Conservation (phyloP, 2,888 invertebrate genomes). For the Netelia inedita region DNA sequence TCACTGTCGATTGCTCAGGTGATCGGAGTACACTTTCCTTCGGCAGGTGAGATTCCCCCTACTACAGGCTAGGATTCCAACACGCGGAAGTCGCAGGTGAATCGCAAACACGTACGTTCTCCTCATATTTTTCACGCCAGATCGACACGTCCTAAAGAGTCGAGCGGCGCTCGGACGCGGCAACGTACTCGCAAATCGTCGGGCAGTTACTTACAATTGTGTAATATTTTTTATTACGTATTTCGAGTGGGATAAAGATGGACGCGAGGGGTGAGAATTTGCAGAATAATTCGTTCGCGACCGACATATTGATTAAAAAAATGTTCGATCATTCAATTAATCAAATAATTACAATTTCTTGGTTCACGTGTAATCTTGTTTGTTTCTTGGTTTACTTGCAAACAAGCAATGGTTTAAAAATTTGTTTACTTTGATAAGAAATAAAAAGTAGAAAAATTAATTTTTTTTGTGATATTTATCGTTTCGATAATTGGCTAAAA, state of each 20-base stretch:
- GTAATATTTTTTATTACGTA: not conserved
- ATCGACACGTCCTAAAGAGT: not conserved
- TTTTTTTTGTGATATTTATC: too few relatives aligned
- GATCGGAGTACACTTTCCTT: conserved; percentile 64
- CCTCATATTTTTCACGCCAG: conserved; percentile 4
- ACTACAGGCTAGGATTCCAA: conserved; percentile 23
- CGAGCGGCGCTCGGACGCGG: not conserved
- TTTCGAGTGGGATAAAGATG: not conserved
- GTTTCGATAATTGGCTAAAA: too few relatives aligned
- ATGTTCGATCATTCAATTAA: too few relatives aligned
- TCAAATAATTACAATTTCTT: too few relatives aligned
- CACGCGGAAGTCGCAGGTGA: conserved; percentile 49
- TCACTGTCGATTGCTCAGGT: conserved; percentile 68
- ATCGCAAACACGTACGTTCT: conserved; percentile 3
- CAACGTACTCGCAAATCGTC: not conserved
- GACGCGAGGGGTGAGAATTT: not conserved
- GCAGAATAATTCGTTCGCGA: not conserved
- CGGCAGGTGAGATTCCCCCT: conserved; percentile 65
- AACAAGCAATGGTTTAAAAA: not conserved
- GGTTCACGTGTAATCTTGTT: too few relatives aligned
- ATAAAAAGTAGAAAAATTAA: not conserved
- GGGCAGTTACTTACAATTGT: not conserved
- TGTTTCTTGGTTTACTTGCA: too few relatives aligned
- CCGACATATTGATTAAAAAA: not conserved
- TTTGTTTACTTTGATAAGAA: not conserved